Evolutionary conservation across 2,888 invertebrate genomes (phyloP).

Genomic region (Alloscopus bannaensis): DNA sequence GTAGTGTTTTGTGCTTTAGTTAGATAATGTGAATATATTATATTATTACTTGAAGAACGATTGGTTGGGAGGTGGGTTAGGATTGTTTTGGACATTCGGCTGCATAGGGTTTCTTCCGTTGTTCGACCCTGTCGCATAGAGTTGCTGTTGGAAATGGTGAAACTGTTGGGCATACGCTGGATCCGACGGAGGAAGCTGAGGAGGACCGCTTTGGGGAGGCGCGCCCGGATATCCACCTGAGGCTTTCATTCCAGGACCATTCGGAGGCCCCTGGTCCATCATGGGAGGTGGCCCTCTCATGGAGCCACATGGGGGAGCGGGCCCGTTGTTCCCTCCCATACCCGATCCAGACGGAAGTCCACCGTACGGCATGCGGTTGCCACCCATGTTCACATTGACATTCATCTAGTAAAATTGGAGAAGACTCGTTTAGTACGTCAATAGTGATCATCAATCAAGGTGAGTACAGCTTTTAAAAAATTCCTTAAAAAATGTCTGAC

Average conservation of each 20-base stretch:
- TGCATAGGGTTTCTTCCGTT: slow-evolving; percentile 78
- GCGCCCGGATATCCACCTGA: slow-evolving; percentile 78
- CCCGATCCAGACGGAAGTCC: slow-evolving; percentile 68
- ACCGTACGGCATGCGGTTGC: slow-evolving; percentile 70
- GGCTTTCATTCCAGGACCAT: slow-evolving; percentile 84
- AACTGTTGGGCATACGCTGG: slow-evolving; percentile 96
- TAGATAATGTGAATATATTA: neutral
- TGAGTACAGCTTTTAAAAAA: too few relatives aligned
- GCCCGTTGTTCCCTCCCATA: slow-evolving; percentile 73
- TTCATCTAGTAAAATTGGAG: too few relatives aligned
- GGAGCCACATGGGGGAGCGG: slow-evolving; percentile 73
- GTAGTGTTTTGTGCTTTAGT: neutral
- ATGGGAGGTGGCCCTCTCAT: slow-evolving; percentile 74
- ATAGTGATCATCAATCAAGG: too few relatives aligned
- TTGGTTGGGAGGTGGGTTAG: slow-evolving; percentile 73
- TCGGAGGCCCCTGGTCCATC: slow-evolving; percentile 74
- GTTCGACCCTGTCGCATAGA: slow-evolving; percentile 89
- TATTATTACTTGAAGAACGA: slow-evolving; percentile 73
- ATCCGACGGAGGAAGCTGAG: slow-evolving; percentile 90
- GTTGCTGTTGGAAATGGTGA: slow-evolving; percentile 96
- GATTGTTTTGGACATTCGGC: slow-evolving; percentile 72
- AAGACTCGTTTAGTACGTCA: too few relatives aligned
- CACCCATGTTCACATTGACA: slow-evolving; percentile 74
- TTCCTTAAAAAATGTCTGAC: too few relatives aligned
- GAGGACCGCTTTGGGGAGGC: slow-evolving; percentile 86